Base-by-base conservation (phyloP, 2,113 vertebrate genomes). In the Myiagra hebetior region DNA sequence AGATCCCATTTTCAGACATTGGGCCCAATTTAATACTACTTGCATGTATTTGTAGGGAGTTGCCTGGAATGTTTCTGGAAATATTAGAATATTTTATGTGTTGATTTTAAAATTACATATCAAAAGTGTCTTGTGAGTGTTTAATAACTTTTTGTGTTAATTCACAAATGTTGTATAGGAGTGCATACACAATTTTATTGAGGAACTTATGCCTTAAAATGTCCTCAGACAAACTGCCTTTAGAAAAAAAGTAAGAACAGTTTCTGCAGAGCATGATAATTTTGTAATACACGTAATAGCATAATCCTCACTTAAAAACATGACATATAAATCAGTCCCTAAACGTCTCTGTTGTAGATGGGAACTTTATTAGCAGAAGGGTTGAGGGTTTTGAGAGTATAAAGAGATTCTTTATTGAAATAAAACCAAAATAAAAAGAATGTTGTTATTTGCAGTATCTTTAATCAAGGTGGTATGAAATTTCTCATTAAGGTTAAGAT, bases 401-500 rank as follows among this genome's bases (percentile, higher is more conserved):
- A 46, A 73, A 86, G 63, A 59, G 15, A 84, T 60, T 75, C 33
- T 73, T 85, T 42, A 46, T 37, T 76, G 46, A 87, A 96, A 92
- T 73, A 85, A 92, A 91, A 81, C 33, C 1, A 87, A 78, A 81
- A 73, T 65, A 67, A 78, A 69, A 44, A 37, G 14, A 60, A 31
- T 73, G 37, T 42, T 85, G 70, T 90, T 94, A 67, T 81, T 76
- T 81, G n/a, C 44, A 67, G 55, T 84, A 85, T 31, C 68, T 93
- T 23, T 62, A 85, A 57, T 91, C 62, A 87, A 57, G 67, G 50
- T 94, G 26, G 37, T 94, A 72, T 67, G 69, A 89, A 91, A 86
- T 86, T 82, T 97, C 72, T 92, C 47, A 69, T 55, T 87, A 84
- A 91, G 44, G 63, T 95, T 95, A 84, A 72, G 59, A 84, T 78